These are phyloP conservation scores for Heterocephalus glaber DNA, from an alignment of 2,113 vertebrate species.

Conservation along the genomic window DNA sequence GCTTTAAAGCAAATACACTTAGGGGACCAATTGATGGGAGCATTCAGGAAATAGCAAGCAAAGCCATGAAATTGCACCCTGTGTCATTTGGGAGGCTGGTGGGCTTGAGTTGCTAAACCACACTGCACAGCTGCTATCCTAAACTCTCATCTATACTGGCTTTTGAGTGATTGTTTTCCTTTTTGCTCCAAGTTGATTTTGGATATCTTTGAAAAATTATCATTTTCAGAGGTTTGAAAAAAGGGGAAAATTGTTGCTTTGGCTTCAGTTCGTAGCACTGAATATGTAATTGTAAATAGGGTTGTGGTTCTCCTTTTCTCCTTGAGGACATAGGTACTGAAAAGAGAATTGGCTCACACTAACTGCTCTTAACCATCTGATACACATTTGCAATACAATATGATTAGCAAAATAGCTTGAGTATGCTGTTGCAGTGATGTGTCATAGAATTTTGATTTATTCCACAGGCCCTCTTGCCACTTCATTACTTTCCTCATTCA, in stretches of 20 bases:
- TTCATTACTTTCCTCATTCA: background rate
- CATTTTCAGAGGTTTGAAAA: constrained; percentile 27
- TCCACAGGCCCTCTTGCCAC: constrained; percentile 26
- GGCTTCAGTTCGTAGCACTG: background rate
- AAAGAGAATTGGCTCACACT: background rate
- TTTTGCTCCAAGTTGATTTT: accelerated
- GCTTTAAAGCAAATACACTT: background rate
- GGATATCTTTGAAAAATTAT: background rate
- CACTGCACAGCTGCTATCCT: background rate
- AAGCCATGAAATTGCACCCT: accelerated
- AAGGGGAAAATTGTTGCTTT: background rate
- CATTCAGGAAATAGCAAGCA: background rate
- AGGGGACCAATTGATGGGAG: background rate
- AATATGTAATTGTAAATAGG: background rate
- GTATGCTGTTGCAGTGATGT: background rate
- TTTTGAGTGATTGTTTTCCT: constrained; percentile 1
- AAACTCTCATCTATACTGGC: accelerated
- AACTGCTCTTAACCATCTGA: background rate
- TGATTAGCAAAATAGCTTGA: constrained; percentile 33
- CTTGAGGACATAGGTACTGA: background rate
- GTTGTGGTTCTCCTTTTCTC: background rate
- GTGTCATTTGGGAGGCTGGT: accelerated
- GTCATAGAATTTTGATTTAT: constrained; percentile 43
- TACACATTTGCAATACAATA: background rate
- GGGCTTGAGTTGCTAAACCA: constrained; percentile 55